phyloP scores from a whole-genome alignment of 2,888 invertebrate species.

The Hemistola chrysoprasaria region DNA sequence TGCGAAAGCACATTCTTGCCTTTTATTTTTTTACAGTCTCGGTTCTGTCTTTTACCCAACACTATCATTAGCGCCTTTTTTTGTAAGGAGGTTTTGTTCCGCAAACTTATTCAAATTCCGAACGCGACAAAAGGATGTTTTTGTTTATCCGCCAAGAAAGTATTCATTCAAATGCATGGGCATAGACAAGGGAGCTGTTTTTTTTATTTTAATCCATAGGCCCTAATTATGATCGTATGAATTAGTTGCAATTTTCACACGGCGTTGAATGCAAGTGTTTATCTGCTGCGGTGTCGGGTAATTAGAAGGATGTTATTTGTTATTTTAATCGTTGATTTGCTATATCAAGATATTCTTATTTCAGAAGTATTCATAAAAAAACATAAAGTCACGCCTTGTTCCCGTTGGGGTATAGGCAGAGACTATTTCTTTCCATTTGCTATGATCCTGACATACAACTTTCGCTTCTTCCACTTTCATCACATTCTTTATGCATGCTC shows the following conservation, averaged over 20 bases:
- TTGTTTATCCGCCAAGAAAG: slow-evolving; percentile 71
- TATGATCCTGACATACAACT: no score
- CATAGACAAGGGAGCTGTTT: slow-evolving; percentile 46
- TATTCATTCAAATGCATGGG: slow-evolving; percentile 39
- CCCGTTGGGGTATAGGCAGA: no score
- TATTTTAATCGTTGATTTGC: slow-evolving; percentile 32
- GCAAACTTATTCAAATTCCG: slow-evolving; percentile 60
- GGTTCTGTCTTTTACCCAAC: slow-evolving; percentile 48
- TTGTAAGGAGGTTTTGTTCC: slow-evolving; percentile 24
- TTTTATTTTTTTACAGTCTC: slow-evolving; percentile 17
- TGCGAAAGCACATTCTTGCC: slow-evolving; percentile 70
- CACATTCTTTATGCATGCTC: no score
- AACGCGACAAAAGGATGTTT: slow-evolving; percentile 64
- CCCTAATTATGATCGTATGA: slow-evolving; percentile 66
- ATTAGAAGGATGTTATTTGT: slow-evolving; percentile 50
- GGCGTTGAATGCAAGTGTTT: slow-evolving; percentile 51
- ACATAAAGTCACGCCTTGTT: no score
- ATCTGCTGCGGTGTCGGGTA: slow-evolving; percentile 51
- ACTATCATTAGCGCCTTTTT: slow-evolving; percentile 75
- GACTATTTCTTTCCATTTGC: no score
- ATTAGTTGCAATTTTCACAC: slow-evolving; percentile 66
- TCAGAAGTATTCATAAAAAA: no score
- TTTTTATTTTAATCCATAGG: slow-evolving; percentile 35
- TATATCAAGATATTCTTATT: not conserved
- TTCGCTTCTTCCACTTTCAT: no score